Percentiles rank a stretch among this genome's conserved stretches.
These are phyloP conservation scores for Helobdella robusta DNA, from an alignment of 2,888 invertebrate species.

Conservation along the genomic window DNA sequence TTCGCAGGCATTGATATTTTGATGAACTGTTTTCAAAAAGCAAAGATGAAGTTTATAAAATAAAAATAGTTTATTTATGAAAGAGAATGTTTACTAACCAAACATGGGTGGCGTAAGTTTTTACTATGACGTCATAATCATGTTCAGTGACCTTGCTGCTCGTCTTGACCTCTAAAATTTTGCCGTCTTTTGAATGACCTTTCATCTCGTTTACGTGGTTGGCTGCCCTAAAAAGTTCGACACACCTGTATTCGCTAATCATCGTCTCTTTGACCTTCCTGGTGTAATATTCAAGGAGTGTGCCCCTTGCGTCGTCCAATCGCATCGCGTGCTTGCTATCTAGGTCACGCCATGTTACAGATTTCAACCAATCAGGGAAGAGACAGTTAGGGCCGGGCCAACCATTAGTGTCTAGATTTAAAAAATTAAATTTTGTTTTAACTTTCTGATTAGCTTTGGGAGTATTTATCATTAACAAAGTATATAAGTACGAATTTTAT, in stretches of 20 bases:
- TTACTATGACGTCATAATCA: neutral
- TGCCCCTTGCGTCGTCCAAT: slow-evolving; percentile 17
- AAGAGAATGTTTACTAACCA: neutral
- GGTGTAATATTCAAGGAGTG: slow-evolving; percentile 21
- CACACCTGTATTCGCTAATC: slow-evolving; percentile 26
- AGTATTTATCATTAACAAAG: neutral
- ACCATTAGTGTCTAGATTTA: slow-evolving; percentile 34
- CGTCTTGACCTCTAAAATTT: slow-evolving; percentile 15
- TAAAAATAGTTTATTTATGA: neutral
- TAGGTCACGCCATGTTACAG: slow-evolving; percentile 42
- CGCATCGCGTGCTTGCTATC: slow-evolving; percentile 38
- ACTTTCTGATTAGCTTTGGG: too few species aligned
- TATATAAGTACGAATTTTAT: neutral
- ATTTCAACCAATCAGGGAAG: slow-evolving; percentile 40
- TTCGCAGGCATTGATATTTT: slow-evolving; percentile 31
- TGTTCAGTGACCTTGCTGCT: slow-evolving; percentile 21
- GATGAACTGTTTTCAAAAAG: slow-evolving; percentile 27
- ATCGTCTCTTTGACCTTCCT: slow-evolving; percentile 21
- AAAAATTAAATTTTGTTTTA: too few species aligned
- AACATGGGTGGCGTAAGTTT: slow-evolving; percentile 19
- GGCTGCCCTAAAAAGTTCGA: neutral
- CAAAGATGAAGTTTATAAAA: neutral
- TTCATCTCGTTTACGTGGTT: neutral
- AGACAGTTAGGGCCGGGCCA: slow-evolving; percentile 38
- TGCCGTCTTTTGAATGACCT: neutral